Evolutionary conservation across 2,797 vertebrate genomes (phyloP).

Genomic region (Numenius phaeopus): DNA sequence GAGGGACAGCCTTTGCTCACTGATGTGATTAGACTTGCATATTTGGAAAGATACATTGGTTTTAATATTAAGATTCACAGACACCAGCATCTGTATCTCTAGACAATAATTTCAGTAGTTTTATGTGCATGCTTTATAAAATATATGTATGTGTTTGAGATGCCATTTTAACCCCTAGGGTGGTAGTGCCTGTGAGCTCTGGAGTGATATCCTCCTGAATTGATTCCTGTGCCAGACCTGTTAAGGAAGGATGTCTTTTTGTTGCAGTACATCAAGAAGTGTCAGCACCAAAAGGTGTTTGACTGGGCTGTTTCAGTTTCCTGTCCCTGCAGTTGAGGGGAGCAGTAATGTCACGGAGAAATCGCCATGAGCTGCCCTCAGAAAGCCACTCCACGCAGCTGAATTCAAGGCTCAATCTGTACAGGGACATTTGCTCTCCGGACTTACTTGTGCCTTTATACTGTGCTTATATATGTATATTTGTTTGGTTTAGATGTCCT

Average conservation of each 20-base stretch:
- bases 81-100: background rate
- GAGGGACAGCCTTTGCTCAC: background rate
- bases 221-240: background rate
- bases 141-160: fast-evolving
- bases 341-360: background rate
- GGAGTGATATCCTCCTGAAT: background rate
- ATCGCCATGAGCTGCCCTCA: background rate
- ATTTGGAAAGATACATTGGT: background rate
- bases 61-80: background rate
- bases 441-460: background rate
- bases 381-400: background rate
- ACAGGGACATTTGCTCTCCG: fast-evolving
- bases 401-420: background rate
- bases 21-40: background rate
- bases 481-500: background rate
- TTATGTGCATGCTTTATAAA: background rate
- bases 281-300: background rate
- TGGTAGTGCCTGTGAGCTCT: fast-evolving
- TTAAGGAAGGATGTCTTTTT: background rate
- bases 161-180: background rate
- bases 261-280: background rate
- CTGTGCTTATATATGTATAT: background rate
- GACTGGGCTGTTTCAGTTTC: background rate
- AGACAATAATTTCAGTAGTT: background rate
- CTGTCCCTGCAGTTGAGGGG: background rate